Conservation (phyloP, 64 coral and sea anemone genomes). For the Dendronephthya gigantea region DNA sequence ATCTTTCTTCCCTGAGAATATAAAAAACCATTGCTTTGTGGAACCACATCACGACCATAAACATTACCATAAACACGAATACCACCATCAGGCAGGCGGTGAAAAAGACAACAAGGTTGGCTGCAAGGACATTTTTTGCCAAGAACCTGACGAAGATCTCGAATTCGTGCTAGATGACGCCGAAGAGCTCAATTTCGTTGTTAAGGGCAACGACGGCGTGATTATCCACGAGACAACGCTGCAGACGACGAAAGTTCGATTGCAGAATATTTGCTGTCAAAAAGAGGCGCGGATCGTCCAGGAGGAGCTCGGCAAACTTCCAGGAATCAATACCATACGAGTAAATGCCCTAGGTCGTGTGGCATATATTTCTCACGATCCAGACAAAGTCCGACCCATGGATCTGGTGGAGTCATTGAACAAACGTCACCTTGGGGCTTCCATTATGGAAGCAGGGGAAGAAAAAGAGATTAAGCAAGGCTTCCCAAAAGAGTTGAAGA, state of each 20-base stretch:
- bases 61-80: background rate
- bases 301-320: conserved; percentile 44
- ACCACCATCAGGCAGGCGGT: background rate
- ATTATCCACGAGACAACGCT: background rate
- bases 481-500: conserved; percentile 34
- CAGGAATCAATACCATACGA: background rate
- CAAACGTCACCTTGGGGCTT: conserved; percentile 65
- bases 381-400: conserved; percentile 49
- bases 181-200: background rate
- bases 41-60: background rate
- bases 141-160: no score
- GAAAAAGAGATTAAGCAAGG: conserved; percentile 29
- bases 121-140: background rate
- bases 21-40: no score
- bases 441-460: conserved; percentile 70
- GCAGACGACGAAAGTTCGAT: conserved; percentile 75
- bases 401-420: conserved; percentile 57
- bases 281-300: conserved; percentile 75
- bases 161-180: background rate
- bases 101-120: background rate
- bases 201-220: background rate
- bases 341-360: conserved; percentile 90
- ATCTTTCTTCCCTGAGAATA: no score
- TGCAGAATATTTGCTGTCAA: conserved; percentile 88
- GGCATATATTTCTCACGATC: conserved; percentile 61